Evolutionary conservation across 2,113 vertebrate species (phyloP).

Genomic region (Panthera tigris): DNA sequence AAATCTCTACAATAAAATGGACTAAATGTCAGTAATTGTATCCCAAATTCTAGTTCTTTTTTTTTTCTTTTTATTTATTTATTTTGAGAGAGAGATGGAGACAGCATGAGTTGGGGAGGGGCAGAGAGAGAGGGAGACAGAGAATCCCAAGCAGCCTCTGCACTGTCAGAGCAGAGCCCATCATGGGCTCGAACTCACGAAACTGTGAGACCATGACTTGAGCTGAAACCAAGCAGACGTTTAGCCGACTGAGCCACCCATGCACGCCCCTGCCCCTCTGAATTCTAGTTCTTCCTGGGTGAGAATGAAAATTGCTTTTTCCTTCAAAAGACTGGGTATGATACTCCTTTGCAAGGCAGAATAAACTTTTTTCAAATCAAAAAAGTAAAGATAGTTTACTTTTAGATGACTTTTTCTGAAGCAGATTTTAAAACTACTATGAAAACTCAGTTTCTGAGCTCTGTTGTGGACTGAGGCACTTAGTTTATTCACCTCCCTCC

Average conservation of each 20-base stretch:
- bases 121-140: too few species aligned
- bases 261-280: too few species aligned
- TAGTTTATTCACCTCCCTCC: neutral
- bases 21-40: neutral
- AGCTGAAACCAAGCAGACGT: too few species aligned
- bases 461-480: neutral
- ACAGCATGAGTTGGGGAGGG: too few species aligned
- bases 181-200: too few species aligned
- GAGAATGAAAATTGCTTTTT: neutral
- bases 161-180: too few species aligned
- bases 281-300: neutral
- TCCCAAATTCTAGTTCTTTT: neutral
- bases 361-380: neutral
- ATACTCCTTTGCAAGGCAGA: neutral
- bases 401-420: conserved; percentile 15
- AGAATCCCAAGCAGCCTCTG: too few species aligned
- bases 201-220: too few species aligned
- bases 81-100: too few species aligned
- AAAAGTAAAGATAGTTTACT: neutral
- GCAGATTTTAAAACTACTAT: neutral
- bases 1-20: conserved; percentile 12
- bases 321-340: neutral
- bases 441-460: neutral
- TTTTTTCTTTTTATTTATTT: too few species aligned
- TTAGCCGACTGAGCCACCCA: too few species aligned